These are phyloP conservation scores for Hyles lineata DNA, from an alignment of 2,888 invertebrate species.

Conservation along the genomic window DNA sequence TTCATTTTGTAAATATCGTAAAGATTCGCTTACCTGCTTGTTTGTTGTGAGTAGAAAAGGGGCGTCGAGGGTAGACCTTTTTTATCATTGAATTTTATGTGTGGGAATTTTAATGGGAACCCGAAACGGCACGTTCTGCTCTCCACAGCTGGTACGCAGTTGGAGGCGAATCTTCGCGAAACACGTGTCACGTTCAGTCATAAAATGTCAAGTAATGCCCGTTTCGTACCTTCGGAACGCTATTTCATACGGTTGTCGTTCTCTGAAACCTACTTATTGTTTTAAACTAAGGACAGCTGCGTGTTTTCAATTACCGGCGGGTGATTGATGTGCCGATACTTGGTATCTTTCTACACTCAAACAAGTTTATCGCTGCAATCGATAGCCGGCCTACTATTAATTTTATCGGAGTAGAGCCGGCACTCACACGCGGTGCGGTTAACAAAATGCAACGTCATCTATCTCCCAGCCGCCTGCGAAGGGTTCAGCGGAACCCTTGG, in stretches of 20 bases:
- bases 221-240: constrained; percentile 35
- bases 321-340: constrained; percentile 72
- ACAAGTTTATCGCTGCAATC: constrained; percentile 77
- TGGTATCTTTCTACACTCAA: constrained; percentile 68
- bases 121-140: constrained; percentile 80
- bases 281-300: constrained; percentile 65
- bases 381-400: constrained; percentile 72
- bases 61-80: constrained; percentile 72
- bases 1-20: constrained; percentile 76
- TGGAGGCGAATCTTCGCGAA: constrained; percentile 70
- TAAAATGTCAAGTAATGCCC: constrained; percentile 58
- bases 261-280: constrained; percentile 55
- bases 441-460: constrained; percentile 75
- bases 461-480: constrained; percentile 64
- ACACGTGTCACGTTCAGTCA: constrained; percentile 70
- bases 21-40: constrained; percentile 84
- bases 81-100: constrained; percentile 79
- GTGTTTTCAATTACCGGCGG: constrained; percentile 72
- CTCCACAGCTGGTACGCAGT: constrained; percentile 77
- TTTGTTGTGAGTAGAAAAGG: constrained; percentile 80
- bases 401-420: constrained; percentile 66
- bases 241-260: constrained; percentile 31
- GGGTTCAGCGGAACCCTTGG: constrained; percentile 59
- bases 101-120: constrained; percentile 82
- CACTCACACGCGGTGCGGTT: constrained; percentile 54